Conservation (phyloP, 2,797 vertebrate species). For the Clarias fuscus region DNA sequence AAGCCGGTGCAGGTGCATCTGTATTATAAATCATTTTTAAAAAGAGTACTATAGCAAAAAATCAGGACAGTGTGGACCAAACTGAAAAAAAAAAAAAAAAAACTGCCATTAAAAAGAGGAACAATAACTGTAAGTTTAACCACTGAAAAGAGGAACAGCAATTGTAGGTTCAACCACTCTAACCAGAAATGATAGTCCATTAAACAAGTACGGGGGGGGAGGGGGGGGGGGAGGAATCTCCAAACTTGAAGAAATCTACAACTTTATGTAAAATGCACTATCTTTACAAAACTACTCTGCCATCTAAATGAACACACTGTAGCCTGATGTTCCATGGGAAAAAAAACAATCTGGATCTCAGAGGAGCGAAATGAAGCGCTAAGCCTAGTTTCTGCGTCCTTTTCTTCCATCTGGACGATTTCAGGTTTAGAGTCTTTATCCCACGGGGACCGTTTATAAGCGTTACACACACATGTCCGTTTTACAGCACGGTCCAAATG, state of each 20-base stretch:
- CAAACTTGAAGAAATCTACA: neutral
- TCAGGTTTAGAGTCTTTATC: neutral
- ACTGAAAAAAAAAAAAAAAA: neutral
- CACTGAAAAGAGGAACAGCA: neutral
- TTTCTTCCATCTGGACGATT: constrained; percentile 13
- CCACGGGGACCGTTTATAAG: neutral
- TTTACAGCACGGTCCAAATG: neutral
- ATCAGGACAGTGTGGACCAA: neutral
- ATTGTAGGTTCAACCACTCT: neutral
- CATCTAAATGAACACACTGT: neutral
- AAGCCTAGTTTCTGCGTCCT: neutral
- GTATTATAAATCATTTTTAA: neutral
- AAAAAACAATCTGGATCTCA: neutral
- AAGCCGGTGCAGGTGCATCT: neutral
- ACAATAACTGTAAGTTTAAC: neutral
- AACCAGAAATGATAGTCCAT: neutral
- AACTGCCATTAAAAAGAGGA: neutral
- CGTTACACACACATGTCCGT: neutral
- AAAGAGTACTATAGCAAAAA: neutral
- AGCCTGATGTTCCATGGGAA: neutral
- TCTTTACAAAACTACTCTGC: neutral
- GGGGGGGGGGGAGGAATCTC: neutral
- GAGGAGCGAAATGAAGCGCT: neutral
- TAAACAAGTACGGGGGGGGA: neutral
- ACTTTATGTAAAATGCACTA: too few relatives aligned